Percentiles rank a stretch among this genome's conserved stretches.
Evolutionary conservation across 1,140 invertebrate genomes (phyloP).

Genomic region (Pararge aegeria): DNA sequence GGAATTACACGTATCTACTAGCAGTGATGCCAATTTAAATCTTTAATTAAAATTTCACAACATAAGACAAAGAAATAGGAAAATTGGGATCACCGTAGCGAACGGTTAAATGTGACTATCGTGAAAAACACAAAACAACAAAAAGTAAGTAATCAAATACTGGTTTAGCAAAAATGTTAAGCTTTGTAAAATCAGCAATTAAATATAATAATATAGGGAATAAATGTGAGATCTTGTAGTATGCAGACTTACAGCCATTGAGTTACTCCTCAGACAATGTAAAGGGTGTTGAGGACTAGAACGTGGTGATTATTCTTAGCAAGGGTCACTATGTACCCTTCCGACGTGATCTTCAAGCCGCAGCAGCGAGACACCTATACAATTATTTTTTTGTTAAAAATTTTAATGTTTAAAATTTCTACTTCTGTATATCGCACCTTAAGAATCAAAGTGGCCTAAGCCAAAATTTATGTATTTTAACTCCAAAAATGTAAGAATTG

Average conservation of each 20-base stretch:
- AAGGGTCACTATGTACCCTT: slow-evolving; percentile 97
- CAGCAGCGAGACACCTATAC: slow-evolving; percentile 96
- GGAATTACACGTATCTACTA: slow-evolving; percentile 62
- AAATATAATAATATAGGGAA: slow-evolving; percentile 79
- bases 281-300: slow-evolving; percentile 96
- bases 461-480: too few species aligned
- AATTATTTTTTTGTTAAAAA: too few species aligned
- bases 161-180: slow-evolving; percentile 79
- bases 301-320: slow-evolving; percentile 99
- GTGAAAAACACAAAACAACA: slow-evolving; percentile 76
- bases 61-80: slow-evolving; percentile 46
- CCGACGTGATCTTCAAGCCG: slow-evolving; percentile 97
- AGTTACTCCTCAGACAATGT: slow-evolving; percentile 88
- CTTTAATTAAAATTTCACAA: slow-evolving; percentile 44
- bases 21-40: slow-evolving; percentile 55
- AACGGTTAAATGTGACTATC: slow-evolving; percentile 67
- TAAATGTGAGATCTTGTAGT: slow-evolving; percentile 79
- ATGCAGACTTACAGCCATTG: slow-evolving; percentile 78
- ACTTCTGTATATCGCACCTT: too few species aligned
- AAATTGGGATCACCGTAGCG: slow-evolving; percentile 44
- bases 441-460: too few species aligned
- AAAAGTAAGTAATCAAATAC: slow-evolving; percentile 70
- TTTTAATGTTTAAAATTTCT: too few species aligned
- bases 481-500: too few species aligned
- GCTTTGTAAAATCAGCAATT: slow-evolving; percentile 78